Evolutionary conservation across 2,888 invertebrate genomes (phyloP).

Genomic region (Archips xylosteana): DNA sequence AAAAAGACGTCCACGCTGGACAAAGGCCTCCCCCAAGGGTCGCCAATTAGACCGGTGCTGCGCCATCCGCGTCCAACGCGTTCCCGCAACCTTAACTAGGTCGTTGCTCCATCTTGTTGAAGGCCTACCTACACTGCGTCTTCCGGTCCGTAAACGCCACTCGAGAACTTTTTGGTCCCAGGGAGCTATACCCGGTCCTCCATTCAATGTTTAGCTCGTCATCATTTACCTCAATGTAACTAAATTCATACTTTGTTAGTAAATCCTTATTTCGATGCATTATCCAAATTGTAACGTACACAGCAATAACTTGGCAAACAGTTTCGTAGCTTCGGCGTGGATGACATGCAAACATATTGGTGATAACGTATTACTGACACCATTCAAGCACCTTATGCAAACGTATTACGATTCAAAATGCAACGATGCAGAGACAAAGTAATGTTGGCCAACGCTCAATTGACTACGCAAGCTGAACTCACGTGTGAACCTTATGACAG

Average conservation of each 20-base stretch:
- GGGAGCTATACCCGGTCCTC: too few relatives aligned
- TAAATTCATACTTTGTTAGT: not conserved
- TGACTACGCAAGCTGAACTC: not conserved
- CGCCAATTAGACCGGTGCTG: too few relatives aligned
- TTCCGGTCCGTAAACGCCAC: too few relatives aligned
- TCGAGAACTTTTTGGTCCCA: too few relatives aligned
- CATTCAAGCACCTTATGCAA: not conserved
- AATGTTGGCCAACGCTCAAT: not conserved
- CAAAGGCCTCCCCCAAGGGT: too few relatives aligned
- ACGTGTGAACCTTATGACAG: not conserved
- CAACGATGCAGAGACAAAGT: not conserved
- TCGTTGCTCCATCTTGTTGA: too few relatives aligned
- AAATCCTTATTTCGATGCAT: not conserved
- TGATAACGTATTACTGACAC: not conserved
- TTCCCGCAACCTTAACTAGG: too few relatives aligned
- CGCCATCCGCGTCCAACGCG: too few relatives aligned
- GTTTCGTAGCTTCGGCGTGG: not conserved
- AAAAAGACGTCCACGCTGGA: too few relatives aligned
- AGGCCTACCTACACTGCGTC: too few relatives aligned
- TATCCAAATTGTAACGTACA: slow-evolving; percentile 3
- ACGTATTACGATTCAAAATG: not conserved
- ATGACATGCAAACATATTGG: slow-evolving; percentile 1
- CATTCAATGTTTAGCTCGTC: not conserved
- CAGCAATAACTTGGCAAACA: not conserved
- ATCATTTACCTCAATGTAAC: not conserved